Percentiles rank a stretch among this genome's conserved stretches.
phyloP scores from a whole-genome alignment of 2,113 vertebrate species.

The Apaloderma vittatum region DNA sequence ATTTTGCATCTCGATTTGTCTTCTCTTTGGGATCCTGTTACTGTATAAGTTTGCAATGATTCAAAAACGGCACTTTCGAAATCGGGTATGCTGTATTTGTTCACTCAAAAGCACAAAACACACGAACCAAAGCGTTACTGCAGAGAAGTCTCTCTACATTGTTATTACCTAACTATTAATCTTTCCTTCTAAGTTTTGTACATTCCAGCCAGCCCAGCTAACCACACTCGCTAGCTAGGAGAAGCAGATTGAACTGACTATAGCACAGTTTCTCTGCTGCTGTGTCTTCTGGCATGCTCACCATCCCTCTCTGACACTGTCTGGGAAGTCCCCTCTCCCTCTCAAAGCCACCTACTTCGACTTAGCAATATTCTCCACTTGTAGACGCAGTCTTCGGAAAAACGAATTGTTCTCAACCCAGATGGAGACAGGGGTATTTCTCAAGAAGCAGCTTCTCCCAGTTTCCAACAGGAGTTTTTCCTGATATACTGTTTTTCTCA shows the following conservation, averaged over 20 bases:
- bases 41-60: fast-evolving
- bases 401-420: not conserved
- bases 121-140: not conserved
- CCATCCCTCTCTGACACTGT: not conserved
- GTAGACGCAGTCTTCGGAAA: not conserved
- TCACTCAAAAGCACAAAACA: not conserved
- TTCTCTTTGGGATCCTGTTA: not conserved
- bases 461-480: not conserved
- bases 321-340: not conserved
- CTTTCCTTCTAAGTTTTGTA: not conserved
- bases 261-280: not conserved
- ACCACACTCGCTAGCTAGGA: not conserved
- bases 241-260: not conserved
- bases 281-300: not conserved
- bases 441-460: not conserved
- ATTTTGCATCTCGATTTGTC: not conserved
- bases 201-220: not conserved
- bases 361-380: not conserved
- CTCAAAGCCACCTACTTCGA: not conserved
- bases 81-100: not conserved
- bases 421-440: not conserved
- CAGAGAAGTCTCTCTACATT: not conserved
- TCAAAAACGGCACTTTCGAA: not conserved
- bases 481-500: not conserved
- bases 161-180: not conserved